A percentile compares a stretch with the other conserved stretches of the same genome.
Conservation (phyloP, 2,797 vertebrate species). For the Hoplostethus atlanticus region DNA sequence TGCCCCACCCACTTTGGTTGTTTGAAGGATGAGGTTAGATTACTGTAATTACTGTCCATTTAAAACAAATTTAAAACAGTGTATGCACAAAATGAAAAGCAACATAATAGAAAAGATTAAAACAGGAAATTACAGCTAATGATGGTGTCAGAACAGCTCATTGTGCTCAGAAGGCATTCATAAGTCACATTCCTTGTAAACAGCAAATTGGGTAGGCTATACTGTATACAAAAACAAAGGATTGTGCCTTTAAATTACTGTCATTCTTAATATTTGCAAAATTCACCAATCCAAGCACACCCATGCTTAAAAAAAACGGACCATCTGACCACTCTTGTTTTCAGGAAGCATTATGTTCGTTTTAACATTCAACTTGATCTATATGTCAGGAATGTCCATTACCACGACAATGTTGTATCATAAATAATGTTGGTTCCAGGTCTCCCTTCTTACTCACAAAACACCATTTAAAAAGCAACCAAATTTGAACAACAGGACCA, state of each 20-base stretch:
- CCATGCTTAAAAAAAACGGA: slow-evolving; percentile 24
- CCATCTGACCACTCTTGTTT: slow-evolving; percentile 14
- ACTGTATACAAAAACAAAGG: slow-evolving; percentile 28
- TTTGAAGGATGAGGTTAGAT: slow-evolving; percentile 44
- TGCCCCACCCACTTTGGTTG: slow-evolving; percentile 47
- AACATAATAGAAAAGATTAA: slow-evolving; percentile 26
- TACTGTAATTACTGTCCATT: background rate
- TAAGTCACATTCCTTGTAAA: slow-evolving; percentile 70
- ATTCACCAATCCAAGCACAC: slow-evolving; percentile 12
- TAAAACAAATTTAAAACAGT: slow-evolving; percentile 38
- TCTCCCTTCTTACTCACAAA: slow-evolving; percentile 62
- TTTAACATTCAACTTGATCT: slow-evolving; percentile 29
- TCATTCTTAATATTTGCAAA: slow-evolving; percentile 31
- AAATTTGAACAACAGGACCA: background rate
- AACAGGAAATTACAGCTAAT: slow-evolving; percentile 29
- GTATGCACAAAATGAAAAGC: slow-evolving; percentile 33
- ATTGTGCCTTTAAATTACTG: slow-evolving; percentile 61
- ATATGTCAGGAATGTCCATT: slow-evolving; percentile 24
- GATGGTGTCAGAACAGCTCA: slow-evolving; percentile 61
- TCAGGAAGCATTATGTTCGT: slow-evolving; percentile 14
- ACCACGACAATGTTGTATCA: slow-evolving; percentile 15
- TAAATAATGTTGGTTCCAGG: slow-evolving; percentile 49
- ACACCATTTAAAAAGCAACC: slow-evolving; percentile 34
- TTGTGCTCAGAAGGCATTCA: slow-evolving; percentile 64
- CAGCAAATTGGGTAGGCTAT: slow-evolving; percentile 53